A percentile compares a stretch with the other conserved stretches of the same genome.
Conservation (phyloP, 2,888 invertebrate genomes). For the Machimus rusticus region DNA sequence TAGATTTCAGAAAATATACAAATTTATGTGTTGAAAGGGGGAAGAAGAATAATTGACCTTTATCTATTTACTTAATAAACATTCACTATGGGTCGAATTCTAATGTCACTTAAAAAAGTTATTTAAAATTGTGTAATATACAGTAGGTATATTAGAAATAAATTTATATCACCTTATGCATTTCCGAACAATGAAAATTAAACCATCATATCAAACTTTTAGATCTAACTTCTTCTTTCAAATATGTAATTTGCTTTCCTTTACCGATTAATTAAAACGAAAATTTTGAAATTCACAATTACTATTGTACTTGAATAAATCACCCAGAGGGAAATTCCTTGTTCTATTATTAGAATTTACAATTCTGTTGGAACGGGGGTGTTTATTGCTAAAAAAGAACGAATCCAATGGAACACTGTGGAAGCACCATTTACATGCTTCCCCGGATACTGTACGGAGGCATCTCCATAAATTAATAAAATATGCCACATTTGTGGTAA, state of each 20-base stretch:
- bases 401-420: background rate
- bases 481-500: constrained; percentile 21
- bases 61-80: background rate
- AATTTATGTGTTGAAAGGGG: background rate
- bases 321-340: background rate
- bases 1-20: background rate
- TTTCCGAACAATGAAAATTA: background rate
- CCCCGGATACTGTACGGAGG: background rate
- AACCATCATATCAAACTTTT: background rate
- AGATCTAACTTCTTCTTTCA: background rate
- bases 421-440: background rate
- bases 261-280: background rate
- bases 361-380: background rate
- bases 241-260: background rate
- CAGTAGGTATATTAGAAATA: too few relatives aligned
- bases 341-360: constrained; percentile 5
- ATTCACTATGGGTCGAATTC: too few relatives aligned
- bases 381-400: background rate
- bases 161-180: too few relatives aligned
- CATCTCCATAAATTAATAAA: constrained; percentile 19
- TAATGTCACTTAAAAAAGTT: too few relatives aligned
- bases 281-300: background rate
- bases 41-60: background rate
- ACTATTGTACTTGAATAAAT: background rate
- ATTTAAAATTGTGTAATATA: too few relatives aligned